A percentile compares a stretch with the other conserved stretches of the same genome.
phyloP scores from a whole-genome alignment of 1,140 invertebrate species.

The Drosophila azteca region DNA sequence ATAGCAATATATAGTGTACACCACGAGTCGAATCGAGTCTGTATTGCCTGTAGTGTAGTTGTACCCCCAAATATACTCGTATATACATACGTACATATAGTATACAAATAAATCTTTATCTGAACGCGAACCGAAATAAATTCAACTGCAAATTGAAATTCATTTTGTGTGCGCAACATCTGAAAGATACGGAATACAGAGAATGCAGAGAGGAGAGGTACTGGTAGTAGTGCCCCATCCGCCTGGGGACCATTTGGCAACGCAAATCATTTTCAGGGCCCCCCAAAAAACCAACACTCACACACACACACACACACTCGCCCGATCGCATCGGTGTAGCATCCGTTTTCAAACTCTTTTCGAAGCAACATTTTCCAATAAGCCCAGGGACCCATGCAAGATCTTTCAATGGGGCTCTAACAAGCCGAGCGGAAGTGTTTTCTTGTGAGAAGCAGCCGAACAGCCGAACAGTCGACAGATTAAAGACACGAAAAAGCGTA shows the following conservation, averaged over 20 bases:
- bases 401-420: slow-evolving; percentile 44
- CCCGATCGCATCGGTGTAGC: neutral
- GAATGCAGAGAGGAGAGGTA: no score
- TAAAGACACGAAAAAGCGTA: slow-evolving; percentile 6
- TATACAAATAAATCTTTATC: slow-evolving; percentile 38
- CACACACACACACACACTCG: neutral
- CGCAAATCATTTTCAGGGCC: slow-evolving; percentile 31
- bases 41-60: neutral
- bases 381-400: slow-evolving; percentile 21
- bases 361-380: neutral
- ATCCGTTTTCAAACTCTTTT: slow-evolving; percentile 37
- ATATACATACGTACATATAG: neutral
- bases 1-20: no score
- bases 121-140: slow-evolving; percentile 47
- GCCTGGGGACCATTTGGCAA: slow-evolving; percentile 38
- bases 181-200: no score
- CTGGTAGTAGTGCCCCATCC: neutral
- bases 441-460: slow-evolving; percentile 29
- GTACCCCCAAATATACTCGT: slow-evolving; percentile 18
- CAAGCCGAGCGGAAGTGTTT: slow-evolving; percentile 57
- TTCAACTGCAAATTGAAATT: slow-evolving; percentile 59
- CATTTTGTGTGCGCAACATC: slow-evolving; percentile 56
- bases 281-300: slow-evolving; percentile 7
- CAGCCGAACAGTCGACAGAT: slow-evolving; percentile 1
- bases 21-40: no score